These are phyloP conservation scores for Andricus quercusramuli DNA, from an alignment of 2,888 invertebrate genomes.

Conservation along the genomic window DNA sequence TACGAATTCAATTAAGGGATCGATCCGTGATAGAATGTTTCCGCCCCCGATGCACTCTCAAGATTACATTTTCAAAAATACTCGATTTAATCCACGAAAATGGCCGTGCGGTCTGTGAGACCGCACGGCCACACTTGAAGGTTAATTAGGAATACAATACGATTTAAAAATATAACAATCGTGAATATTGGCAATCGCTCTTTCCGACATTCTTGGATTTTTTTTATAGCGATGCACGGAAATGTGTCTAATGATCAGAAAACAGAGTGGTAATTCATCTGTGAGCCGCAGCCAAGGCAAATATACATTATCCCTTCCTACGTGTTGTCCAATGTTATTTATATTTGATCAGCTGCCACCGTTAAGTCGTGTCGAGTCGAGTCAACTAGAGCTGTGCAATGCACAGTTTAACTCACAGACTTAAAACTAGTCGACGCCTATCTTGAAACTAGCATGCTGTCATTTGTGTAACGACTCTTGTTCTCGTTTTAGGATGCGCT, in stretches of 20 bases:
- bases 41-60: conserved; percentile 14
- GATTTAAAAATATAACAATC: too few species aligned
- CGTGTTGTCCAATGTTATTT: conserved; percentile 66
- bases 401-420: conserved; percentile 19
- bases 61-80: conserved; percentile 30
- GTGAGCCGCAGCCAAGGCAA: conserved; percentile 66
- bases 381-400: conserved; percentile 43
- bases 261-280: conserved; percentile 12
- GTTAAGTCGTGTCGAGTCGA: conserved; percentile 47
- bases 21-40: conserved; percentile 20
- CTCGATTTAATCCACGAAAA: not conserved
- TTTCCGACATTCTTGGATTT: not conserved
- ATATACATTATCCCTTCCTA: conserved; percentile 70
- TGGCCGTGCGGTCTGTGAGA: too few species aligned
- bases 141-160: too few species aligned
- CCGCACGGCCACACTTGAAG: too few species aligned
- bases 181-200: too few species aligned
- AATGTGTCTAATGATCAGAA: not conserved
- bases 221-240: not conserved
- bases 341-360: conserved; percentile 73
- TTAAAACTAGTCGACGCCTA: conserved; percentile 22
- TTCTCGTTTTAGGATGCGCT: conserved; percentile 11
- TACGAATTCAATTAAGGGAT: conserved; percentile 36
- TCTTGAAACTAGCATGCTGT: conserved; percentile 4
- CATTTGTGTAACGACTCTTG: conserved; percentile 18